These are phyloP conservation scores for Dendrolimus kikuchii DNA, from an alignment of 1,140 invertebrate genomes.

Conservation along the genomic window DNA sequence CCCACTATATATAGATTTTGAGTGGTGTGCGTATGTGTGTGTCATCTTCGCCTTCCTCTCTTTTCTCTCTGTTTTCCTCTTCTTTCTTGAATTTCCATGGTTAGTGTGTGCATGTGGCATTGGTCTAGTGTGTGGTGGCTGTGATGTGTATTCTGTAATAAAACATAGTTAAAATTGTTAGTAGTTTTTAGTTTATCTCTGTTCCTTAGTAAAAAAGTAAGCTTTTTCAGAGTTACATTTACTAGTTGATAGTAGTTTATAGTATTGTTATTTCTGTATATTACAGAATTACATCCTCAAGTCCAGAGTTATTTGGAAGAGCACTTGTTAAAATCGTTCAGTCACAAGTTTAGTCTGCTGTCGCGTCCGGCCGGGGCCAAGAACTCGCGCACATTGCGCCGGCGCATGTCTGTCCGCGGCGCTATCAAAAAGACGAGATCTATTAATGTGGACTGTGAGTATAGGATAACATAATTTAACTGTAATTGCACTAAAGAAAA, in stretches of 20 bases:
- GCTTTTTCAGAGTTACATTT: slow-evolving; percentile 5
- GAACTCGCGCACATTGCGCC: slow-evolving; percentile 71
- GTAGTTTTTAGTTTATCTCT: no score
- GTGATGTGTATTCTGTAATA: no score
- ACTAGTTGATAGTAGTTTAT: slow-evolving; percentile 3
- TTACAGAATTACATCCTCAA: slow-evolving; percentile 81
- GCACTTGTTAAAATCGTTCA: slow-evolving; percentile 86
- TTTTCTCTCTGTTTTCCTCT: no score
- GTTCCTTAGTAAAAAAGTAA: no score
- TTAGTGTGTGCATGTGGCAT: no score
- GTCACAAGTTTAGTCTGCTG: slow-evolving; percentile 79
- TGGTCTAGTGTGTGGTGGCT: no score
- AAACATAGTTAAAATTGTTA: no score
- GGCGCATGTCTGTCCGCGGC: slow-evolving; percentile 87
- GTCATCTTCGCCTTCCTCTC: no score
- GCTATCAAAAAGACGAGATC: slow-evolving; percentile 91
- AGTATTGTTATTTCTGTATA: slow-evolving; percentile 18
- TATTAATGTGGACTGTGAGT: slow-evolving; percentile 87
- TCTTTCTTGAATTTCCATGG: no score
- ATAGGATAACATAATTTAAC: background rate
- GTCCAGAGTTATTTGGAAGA: slow-evolving; percentile 92
- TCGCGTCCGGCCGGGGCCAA: slow-evolving; percentile 67
- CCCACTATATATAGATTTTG: no score
- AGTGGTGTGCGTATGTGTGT: no score
- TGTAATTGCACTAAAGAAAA: no score